phyloP scores from a whole-genome alignment of 2,888 invertebrate genomes.

The Dastarcus helophoroides region DNA sequence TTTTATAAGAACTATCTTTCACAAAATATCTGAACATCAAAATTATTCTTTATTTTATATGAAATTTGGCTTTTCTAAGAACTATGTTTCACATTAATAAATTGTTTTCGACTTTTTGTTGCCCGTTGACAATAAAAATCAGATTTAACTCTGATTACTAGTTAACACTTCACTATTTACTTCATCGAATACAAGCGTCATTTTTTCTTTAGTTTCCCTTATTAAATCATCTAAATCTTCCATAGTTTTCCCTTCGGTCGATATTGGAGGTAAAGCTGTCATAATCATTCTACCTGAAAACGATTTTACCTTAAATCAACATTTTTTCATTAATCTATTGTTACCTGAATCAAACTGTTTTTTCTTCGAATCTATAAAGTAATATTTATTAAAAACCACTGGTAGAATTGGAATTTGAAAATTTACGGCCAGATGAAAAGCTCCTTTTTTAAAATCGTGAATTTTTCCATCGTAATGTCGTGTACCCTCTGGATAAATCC shows the following conservation, averaged over 20 bases:
- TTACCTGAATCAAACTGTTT: constrained; percentile 65
- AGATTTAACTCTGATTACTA: no score
- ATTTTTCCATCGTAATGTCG: constrained; percentile 72
- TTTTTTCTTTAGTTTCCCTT: constrained; percentile 52
- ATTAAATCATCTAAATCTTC: constrained; percentile 59
- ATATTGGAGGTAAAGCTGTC: constrained; percentile 64
- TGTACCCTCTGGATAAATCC: constrained; percentile 96
- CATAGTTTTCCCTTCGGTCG: constrained; percentile 59
- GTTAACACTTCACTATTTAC: constrained; percentile 56
- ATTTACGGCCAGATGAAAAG: constrained; percentile 86
- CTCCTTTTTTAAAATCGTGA: constrained; percentile 93
- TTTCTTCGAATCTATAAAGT: constrained; percentile 60
- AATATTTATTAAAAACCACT: constrained; percentile 80
- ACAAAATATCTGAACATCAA: no score
- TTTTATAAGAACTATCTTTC: no score
- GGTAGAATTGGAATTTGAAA: constrained; percentile 84
- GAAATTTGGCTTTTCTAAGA: no score
- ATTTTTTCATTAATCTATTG: no score
- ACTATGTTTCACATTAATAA: no score
- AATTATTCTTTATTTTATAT: no score
- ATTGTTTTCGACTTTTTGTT: no score
- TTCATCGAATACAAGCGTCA: constrained; percentile 57
- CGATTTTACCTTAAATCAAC: no score
- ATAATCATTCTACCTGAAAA: constrained; percentile 61
- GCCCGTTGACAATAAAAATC: no score